Conservation (phyloP, 2,888 invertebrate genomes). For the Graphium colonna region DNA sequence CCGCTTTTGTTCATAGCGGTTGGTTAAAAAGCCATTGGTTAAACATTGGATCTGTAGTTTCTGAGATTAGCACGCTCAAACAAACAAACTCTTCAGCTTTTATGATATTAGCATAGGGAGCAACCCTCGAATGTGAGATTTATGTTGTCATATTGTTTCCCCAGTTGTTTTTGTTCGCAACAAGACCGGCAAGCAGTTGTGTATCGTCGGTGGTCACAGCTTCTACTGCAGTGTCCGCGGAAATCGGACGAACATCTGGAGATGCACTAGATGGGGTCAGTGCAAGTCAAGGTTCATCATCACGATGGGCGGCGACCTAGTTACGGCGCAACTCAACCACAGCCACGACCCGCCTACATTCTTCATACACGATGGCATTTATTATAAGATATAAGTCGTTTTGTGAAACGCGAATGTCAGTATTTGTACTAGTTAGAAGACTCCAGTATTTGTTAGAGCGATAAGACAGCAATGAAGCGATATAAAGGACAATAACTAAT, state of each 20-base stretch:
- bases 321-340: conserved; percentile 28
- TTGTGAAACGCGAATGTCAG: not conserved
- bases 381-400: conserved; percentile 27
- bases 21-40: too few relatives aligned
- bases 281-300: conserved; percentile 35
- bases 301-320: conserved; percentile 19
- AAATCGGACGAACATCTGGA: conserved; percentile 32
- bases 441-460: not conserved
- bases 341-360: conserved; percentile 29
- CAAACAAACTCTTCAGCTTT: too few relatives aligned
- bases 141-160: conserved; percentile 11
- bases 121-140: too few relatives aligned
- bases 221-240: conserved; percentile 33
- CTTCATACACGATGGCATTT: conserved; percentile 31
- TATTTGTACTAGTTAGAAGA: not conserved
- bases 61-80: too few relatives aligned
- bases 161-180: conserved; percentile 34
- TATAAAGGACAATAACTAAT: too few relatives aligned
- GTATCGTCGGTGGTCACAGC: conserved; percentile 35
- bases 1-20: too few relatives aligned
- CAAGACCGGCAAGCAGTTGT: conserved; percentile 34
- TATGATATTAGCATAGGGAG: too few relatives aligned
- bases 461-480: too few relatives aligned
- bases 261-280: conserved; percentile 32
- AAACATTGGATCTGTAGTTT: too few relatives aligned